Percentiles rank a stretch among this genome's conserved stretches.
These are phyloP conservation scores for Drosophila fuyamai DNA, from an alignment of 1,140 invertebrate genomes.

Conservation along the genomic window DNA sequence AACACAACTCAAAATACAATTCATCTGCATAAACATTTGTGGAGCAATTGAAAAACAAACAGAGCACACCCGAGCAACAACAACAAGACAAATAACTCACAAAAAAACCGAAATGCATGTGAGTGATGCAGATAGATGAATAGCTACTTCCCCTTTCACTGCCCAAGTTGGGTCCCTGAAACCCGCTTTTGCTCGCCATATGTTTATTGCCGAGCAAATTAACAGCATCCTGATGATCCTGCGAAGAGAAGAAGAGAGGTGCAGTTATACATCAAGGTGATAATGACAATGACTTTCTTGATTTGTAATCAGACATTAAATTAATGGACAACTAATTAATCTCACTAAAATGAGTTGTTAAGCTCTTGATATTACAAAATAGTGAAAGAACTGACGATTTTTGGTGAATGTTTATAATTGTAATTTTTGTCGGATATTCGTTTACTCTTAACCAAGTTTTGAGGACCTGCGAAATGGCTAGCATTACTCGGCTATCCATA, in stretches of 20 bases:
- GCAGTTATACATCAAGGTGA: too few species aligned
- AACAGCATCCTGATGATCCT: conserved; percentile 29
- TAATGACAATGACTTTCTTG: too few species aligned
- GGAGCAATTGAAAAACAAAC: conserved; percentile 78
- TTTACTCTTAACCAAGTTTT: too few species aligned
- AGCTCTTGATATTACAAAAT: too few species aligned
- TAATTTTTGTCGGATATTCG: too few species aligned
- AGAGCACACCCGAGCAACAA: conserved; percentile 46
- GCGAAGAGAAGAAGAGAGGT: not conserved
- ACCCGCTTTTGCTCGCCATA: not conserved
- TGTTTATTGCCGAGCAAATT: conserved; percentile 37
- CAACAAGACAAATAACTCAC: conserved; percentile 54
- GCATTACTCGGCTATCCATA: too few species aligned
- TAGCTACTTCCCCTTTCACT: conserved; percentile 16
- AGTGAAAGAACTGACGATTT: too few species aligned
- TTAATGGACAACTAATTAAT: too few species aligned
- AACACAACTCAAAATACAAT: conserved; percentile 78
- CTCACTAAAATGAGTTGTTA: too few species aligned
- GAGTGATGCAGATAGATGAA: conserved; percentile 42
- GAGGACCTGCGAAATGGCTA: too few species aligned
- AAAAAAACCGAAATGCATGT: conserved; percentile 12
- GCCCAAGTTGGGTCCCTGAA: not conserved
- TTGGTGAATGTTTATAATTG: too few species aligned
- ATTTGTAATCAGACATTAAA: too few species aligned
- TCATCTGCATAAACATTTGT: conserved; percentile 82